A percentile compares a stretch with the other conserved stretches of the same genome.
Evolutionary conservation across 2,888 invertebrate species (phyloP).

Genomic region (Lapara coniferarum): DNA sequence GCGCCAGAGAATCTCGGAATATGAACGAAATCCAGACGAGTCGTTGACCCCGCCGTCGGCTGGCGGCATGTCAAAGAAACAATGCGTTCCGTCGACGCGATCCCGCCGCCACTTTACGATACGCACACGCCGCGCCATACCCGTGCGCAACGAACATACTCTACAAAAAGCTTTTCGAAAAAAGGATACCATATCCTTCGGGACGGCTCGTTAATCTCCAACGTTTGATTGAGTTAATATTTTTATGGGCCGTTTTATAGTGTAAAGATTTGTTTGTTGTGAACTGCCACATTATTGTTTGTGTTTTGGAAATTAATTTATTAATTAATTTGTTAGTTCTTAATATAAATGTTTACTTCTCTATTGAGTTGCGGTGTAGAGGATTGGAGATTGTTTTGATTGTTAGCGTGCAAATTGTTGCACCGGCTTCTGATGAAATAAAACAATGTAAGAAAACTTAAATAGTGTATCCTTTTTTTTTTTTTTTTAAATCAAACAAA

Average conservation of each 20-base stretch:
- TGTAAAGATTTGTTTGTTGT: slow-evolving; percentile 39
- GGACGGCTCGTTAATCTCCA: slow-evolving; percentile 36
- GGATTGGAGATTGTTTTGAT: background rate
- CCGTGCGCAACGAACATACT: background rate
- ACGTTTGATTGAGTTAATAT: slow-evolving; percentile 43
- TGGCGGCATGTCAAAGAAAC: slow-evolving; percentile 78
- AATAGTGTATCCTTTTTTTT: background rate
- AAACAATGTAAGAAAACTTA: background rate
- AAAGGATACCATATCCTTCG: slow-evolving; percentile 21
- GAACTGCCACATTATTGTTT: slow-evolving; percentile 26
- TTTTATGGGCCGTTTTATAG: slow-evolving; percentile 47
- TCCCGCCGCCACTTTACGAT: slow-evolving; percentile 45
- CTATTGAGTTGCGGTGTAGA: slow-evolving; percentile 1
- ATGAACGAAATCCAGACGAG: slow-evolving; percentile 80
- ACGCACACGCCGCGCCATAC: slow-evolving; percentile 31
- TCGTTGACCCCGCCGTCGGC: slow-evolving; percentile 69
- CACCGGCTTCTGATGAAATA: background rate
- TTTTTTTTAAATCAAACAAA: background rate
- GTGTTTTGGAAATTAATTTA: background rate
- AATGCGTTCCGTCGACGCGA: slow-evolving; percentile 61
- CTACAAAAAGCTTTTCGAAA: slow-evolving; percentile 8
- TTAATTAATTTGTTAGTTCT: slow-evolving; percentile 6
- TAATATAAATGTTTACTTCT: slow-evolving; percentile 2
- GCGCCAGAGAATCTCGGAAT: slow-evolving; percentile 60
- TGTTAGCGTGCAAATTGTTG: background rate